Percentiles rank a stretch among this genome's conserved stretches.
Conservation (phyloP, 2,113 vertebrate genomes). For the Jacana jacana region DNA sequence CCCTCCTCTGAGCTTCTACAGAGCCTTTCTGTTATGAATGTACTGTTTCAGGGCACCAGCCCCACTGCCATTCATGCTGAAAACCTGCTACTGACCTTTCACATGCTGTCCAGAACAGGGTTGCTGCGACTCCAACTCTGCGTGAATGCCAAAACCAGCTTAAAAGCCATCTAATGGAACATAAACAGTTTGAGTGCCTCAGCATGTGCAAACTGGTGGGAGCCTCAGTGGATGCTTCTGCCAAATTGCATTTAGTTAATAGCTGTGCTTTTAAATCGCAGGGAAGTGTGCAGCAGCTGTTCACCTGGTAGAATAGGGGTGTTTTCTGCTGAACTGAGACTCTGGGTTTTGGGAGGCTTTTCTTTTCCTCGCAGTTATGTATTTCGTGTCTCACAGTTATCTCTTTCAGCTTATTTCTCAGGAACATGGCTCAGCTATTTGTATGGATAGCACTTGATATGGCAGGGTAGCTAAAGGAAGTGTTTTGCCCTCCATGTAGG, state of each 20-base stretch:
- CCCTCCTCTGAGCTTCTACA: background rate
- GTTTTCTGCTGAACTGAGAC: background rate
- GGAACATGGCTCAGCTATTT: background rate
- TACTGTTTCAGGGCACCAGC: background rate
- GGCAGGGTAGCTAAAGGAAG: background rate
- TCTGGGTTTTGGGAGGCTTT: background rate
- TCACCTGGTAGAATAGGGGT: background rate
- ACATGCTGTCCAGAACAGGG: background rate
- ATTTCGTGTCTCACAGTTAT: background rate
- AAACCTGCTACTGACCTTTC: background rate
- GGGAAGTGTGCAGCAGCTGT: background rate
- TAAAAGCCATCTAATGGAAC: background rate
- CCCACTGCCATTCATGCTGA: background rate
- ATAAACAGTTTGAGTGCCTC: background rate
- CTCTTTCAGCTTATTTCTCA: background rate
- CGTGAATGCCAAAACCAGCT: background rate
- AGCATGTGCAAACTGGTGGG: background rate
- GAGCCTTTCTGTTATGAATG: background rate
- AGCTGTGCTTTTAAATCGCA: background rate
- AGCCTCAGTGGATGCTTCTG: background rate
- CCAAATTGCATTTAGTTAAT: conserved; percentile 6
- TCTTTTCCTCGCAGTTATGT: background rate
- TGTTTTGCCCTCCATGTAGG: background rate
- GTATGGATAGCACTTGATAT: background rate
- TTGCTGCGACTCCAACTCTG: background rate